Conservation (phyloP, 2,113 vertebrate genomes). For the Phainopepla nitens region DNA sequence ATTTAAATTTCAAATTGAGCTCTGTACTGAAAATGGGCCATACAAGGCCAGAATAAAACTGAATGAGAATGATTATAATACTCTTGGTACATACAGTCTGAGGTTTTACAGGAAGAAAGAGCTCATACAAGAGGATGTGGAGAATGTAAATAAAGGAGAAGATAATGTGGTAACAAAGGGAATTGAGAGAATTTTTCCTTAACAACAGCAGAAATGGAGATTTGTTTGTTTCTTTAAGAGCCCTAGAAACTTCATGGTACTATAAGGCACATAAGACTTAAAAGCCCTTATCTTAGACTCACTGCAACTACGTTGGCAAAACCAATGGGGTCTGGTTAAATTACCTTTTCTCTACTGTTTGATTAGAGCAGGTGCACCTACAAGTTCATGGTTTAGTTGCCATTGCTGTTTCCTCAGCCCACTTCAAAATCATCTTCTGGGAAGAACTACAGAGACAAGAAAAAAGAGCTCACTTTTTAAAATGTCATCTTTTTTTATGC, state of each 20-base stretch:
- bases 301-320: neutral
- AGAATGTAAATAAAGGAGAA: neutral
- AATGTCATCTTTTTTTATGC: neutral
- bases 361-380: neutral
- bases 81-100: neutral
- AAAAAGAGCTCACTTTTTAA: neutral
- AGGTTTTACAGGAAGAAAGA: neutral
- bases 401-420: neutral
- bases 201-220: neutral
- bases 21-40: neutral
- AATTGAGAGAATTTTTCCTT: neutral
- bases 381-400: neutral
- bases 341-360: neutral
- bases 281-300: neutral
- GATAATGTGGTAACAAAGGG: neutral
- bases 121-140: neutral
- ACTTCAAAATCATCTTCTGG: neutral
- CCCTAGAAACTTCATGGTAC: neutral
- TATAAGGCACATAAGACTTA: neutral
- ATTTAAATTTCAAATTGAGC: neutral
- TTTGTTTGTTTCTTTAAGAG: neutral
- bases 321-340: neutral
- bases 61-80: neutral
- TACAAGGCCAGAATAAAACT: neutral
- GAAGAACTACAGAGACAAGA: neutral